Evolutionary conservation across 2,797 vertebrate genomes (phyloP), one percentile per base, ranked within the genome.

Genomic region (Clarias laeviceps): DNA sequence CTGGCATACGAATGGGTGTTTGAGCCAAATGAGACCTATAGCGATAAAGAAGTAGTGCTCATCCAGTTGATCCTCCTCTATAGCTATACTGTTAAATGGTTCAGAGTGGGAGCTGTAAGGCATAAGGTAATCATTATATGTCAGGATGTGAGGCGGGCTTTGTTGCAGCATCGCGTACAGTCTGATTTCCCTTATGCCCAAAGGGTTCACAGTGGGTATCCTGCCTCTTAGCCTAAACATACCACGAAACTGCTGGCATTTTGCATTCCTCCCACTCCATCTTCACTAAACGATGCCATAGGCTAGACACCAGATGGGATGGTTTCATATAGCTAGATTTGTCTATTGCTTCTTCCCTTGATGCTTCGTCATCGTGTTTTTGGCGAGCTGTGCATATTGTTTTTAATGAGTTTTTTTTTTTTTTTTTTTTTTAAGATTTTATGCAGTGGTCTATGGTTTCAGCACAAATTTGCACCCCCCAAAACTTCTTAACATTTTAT

Each of bases 101-200:
- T 56, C 83, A 64, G 76, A 88, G 34, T 88, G 84, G 84, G 70
- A 83, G 70, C 82, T 87, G 59, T 86, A 85, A 85, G 84, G 85
- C 88, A 90, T 86, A 86, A 61, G 66, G 77, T 90, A 87, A 88
- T 86, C 32, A 81, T 93, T 92, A 91, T 87, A 89, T 91, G 87
- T 89, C 81, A 91, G 88, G 92, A 92, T 91, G 80, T 88, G 87
- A 91, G 80, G 85, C 90, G 88, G 89, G 64, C 84, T 88, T 79
- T 59, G 86, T 86, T 64, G 56, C 81, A 87, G 82, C 84, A 82
- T 87, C 74, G 45, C 77, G 72, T 87, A 66, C 87, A 86, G 84
- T 84, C 86, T 86, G 76, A 40, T 83, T 87, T 86, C 86, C 81
- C 76, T 82, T 72, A 45, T 82, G 82, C 86, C 88, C 77, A 70